Percentiles rank a stretch among this genome's conserved stretches.
These are phyloP conservation scores for Hirundichthys speculiger DNA, from an alignment of 2,113 vertebrate genomes.

Conservation along the genomic window DNA sequence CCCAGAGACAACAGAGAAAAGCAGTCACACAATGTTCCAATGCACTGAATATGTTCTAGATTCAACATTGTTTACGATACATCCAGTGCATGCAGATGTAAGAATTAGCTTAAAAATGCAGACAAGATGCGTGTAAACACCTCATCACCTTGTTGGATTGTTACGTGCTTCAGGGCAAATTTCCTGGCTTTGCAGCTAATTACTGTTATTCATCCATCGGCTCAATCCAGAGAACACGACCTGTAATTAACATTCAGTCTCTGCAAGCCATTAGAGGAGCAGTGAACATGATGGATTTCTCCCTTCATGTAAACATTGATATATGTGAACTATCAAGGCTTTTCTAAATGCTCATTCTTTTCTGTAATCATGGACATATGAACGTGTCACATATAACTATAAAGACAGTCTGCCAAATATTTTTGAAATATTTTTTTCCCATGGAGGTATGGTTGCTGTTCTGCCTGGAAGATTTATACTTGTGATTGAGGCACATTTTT, in stretches of 20 bases:
- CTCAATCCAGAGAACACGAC: slow-evolving; percentile 62
- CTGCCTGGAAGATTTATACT: too few relatives aligned
- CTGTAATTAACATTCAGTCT: slow-evolving; percentile 66
- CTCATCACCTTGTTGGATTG: slow-evolving; percentile 62
- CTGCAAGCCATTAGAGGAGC: slow-evolving; percentile 35
- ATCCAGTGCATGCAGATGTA: slow-evolving; percentile 45
- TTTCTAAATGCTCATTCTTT: too few relatives aligned
- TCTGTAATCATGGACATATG: too few relatives aligned
- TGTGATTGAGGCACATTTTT: too few relatives aligned
- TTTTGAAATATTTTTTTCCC: too few relatives aligned
- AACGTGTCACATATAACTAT: too few relatives aligned
- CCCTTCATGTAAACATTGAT: not conserved
- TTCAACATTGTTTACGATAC: slow-evolving; percentile 31
- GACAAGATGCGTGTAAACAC: slow-evolving; percentile 54
- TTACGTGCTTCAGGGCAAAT: slow-evolving; percentile 56
- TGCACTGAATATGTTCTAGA: slow-evolving; percentile 15
- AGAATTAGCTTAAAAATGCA: slow-evolving; percentile 47
- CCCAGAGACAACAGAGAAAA: not conserved
- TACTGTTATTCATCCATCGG: slow-evolving; percentile 67
- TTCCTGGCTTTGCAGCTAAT: slow-evolving; percentile 65
- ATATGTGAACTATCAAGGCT: not conserved
- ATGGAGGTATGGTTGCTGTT: too few relatives aligned
- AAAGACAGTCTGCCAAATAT: too few relatives aligned
- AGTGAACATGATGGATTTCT: slow-evolving; percentile 7
- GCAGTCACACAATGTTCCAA: slow-evolving; percentile 15